phyloP scores from a whole-genome alignment of 1,140 invertebrate genomes.

The Euwallacea similis region DNA sequence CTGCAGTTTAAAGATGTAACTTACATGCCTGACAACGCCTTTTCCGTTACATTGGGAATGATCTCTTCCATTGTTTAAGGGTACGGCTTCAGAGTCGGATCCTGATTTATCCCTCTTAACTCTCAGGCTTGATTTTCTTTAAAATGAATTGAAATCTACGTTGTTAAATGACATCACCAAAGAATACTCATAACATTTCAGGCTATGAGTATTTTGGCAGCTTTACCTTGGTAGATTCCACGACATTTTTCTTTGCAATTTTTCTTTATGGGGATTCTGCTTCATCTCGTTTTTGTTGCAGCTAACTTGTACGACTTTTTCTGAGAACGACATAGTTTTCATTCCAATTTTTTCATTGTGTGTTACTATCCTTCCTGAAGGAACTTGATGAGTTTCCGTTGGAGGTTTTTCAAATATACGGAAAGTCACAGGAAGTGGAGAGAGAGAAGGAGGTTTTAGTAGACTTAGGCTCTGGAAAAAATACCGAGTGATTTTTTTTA shows the following conservation, averaged over 20 bases:
- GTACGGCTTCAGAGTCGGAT: constrained; percentile 61
- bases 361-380: constrained; percentile 49
- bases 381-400: constrained; percentile 25
- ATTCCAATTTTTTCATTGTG: constrained; percentile 53
- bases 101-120: constrained; percentile 63
- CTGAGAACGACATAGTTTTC: constrained; percentile 52
- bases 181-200: too few relatives aligned
- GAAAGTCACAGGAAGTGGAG: constrained; percentile 49
- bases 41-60: constrained; percentile 74
- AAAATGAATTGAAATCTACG: constrained; percentile 52
- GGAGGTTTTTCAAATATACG: constrained; percentile 48
- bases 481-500: too few relatives aligned
- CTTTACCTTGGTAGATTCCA: constrained; percentile 30
- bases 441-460: constrained; percentile 61
- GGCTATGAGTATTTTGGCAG: not conserved
- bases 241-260: constrained; percentile 41
- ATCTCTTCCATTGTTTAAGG: constrained; percentile 69
- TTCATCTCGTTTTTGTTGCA: constrained; percentile 27
- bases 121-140: constrained; percentile 68
- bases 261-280: constrained; percentile 36
- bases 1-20: constrained; percentile 14
- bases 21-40: constrained; percentile 55
- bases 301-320: constrained; percentile 45
- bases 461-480: constrained; percentile 47
- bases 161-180: too few relatives aligned